Evolutionary conservation across 2,797 vertebrate genomes (phyloP).

Genomic region (Gobionotothen gibberifrons): DNA sequence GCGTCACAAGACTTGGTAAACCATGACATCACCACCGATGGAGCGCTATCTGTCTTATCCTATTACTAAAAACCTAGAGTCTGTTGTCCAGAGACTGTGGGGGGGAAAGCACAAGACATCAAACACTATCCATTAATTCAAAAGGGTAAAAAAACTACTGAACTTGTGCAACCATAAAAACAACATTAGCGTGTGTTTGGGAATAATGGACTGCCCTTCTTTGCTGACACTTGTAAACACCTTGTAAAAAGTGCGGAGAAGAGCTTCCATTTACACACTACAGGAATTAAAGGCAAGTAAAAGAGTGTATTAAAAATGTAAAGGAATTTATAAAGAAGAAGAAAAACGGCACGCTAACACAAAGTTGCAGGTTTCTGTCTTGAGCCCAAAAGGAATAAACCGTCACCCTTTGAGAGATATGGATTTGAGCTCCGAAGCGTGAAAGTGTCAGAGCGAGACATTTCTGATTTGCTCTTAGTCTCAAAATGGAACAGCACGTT

Average conservation of each 20-base stretch:
- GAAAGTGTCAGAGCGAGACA: conserved; percentile 18
- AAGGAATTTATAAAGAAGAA: neutral
- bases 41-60: conserved; percentile 47
- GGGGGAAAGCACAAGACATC: conserved; percentile 44
- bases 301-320: conserved; percentile 29
- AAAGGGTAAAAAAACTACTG: conserved; percentile 20
- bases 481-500: conserved; percentile 51
- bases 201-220: conserved; percentile 30
- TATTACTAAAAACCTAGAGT: conserved; percentile 17
- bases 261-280: conserved; percentile 47
- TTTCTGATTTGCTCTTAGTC: conserved; percentile 54
- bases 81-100: conserved; percentile 30
- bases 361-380: conserved; percentile 25
- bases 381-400: conserved; percentile 1
- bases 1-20: conserved; percentile 54
- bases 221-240: conserved; percentile 37
- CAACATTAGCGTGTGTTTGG: conserved; percentile 21
- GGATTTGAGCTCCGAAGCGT: conserved; percentile 31
- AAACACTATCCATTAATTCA: conserved; percentile 48
- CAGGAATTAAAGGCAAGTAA: conserved; percentile 19
- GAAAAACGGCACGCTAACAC: neutral
- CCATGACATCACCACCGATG: conserved; percentile 40
- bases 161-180: conserved; percentile 57
- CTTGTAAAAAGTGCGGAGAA: conserved; percentile 61
- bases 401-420: conserved; percentile 15